Conservation (phyloP, 2,888 invertebrate species). For the Zootermopsis nevadensis region DNA sequence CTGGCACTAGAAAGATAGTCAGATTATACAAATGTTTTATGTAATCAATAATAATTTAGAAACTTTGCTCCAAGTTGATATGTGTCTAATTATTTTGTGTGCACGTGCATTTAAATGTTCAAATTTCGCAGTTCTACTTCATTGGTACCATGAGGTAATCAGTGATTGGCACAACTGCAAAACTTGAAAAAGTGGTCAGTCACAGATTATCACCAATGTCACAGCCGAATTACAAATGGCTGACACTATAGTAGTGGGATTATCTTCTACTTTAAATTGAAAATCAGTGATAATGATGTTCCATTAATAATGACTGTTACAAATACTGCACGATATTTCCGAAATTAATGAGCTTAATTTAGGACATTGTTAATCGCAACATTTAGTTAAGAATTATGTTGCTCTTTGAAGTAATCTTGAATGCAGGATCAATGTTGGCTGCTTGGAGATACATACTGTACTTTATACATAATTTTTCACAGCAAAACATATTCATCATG, state of each 20-base stretch:
- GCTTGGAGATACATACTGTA: neutral
- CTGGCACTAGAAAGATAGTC: no score
- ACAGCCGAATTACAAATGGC: neutral
- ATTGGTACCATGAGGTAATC: no score
- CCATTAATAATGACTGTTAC: neutral
- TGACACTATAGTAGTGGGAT: conserved; percentile 2
- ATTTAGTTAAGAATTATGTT: neutral
- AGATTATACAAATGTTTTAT: no score
- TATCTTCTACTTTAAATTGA: neutral
- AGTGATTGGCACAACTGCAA: no score
- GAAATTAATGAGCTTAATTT: neutral
- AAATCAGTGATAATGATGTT: neutral
- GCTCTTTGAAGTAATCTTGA: neutral
- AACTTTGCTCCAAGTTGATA: no score
- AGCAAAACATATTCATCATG: neutral
- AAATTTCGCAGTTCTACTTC: no score
- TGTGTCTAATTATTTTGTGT: no score
- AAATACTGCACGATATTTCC: neutral
- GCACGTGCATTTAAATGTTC: no score
- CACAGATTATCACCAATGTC: neutral
- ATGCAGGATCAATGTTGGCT: neutral
- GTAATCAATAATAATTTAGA: no score
- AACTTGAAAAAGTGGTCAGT: no score
- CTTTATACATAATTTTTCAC: neutral
- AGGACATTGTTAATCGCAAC: neutral